A percentile compares a stretch with the other conserved stretches of the same genome.
Evolutionary conservation across 2,113 vertebrate species (phyloP).

Genomic region (Percina caprodes): DNA sequence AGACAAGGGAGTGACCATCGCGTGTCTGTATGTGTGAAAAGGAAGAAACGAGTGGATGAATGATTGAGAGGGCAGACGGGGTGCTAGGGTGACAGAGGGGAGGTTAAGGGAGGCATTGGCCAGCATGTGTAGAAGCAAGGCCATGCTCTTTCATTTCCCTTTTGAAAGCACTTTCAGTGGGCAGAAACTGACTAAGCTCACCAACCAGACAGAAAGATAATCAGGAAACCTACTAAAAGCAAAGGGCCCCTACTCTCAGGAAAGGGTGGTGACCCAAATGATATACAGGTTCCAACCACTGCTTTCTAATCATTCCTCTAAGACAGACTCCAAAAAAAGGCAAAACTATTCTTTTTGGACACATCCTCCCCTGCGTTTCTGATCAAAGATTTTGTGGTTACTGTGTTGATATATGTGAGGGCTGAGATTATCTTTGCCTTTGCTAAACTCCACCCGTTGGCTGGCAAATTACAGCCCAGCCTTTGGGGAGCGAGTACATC

Average conservation of each 20-base stretch:
- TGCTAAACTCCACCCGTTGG: slow-evolving; percentile 68
- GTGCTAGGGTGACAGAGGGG: slow-evolving; percentile 58
- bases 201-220: slow-evolving; percentile 52
- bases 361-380: slow-evolving; percentile 37
- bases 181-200: slow-evolving; percentile 34
- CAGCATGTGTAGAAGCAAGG: slow-evolving; percentile 58
- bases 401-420: slow-evolving; percentile 58
- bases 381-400: slow-evolving; percentile 72
- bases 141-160: slow-evolving; percentile 65
- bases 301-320: slow-evolving; percentile 72
- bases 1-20: slow-evolving; percentile 71
- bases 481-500: slow-evolving; percentile 41
- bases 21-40: slow-evolving; percentile 67
- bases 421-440: slow-evolving; percentile 63
- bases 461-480: slow-evolving; percentile 71
- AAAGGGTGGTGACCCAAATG: slow-evolving; percentile 69
- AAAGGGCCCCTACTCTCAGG: slow-evolving; percentile 49
- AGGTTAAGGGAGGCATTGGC: slow-evolving; percentile 66
- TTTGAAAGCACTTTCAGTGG: slow-evolving; percentile 57
- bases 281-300: slow-evolving; percentile 50
- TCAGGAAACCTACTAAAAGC: slow-evolving; percentile 37
- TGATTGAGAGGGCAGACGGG: slow-evolving; percentile 50
- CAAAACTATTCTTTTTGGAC: slow-evolving; percentile 45
- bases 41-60: slow-evolving; percentile 58
- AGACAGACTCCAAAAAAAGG: slow-evolving; percentile 48